Percentiles rank a stretch among this genome's conserved stretches.
phyloP scores from a whole-genome alignment of 2,113 vertebrate species.

The Cromileptes altivelis region DNA sequence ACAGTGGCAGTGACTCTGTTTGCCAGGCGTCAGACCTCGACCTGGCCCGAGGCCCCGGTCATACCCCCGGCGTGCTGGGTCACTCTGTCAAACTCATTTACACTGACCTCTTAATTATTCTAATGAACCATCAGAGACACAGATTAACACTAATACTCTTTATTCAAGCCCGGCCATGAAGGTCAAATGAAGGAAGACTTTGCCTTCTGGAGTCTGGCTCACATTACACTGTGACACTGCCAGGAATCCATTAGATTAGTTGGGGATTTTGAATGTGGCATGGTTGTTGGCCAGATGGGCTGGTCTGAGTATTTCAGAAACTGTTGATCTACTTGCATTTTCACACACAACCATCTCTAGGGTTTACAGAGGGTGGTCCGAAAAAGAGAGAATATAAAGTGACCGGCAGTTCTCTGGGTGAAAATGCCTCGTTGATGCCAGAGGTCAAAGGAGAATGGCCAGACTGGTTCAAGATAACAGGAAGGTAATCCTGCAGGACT shows the following conservation, averaged over 20 bases:
- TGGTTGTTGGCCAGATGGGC: no score
- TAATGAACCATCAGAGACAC: slow-evolving; percentile 57
- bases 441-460: no score
- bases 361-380: no score
- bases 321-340: no score
- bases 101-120: slow-evolving; percentile 62
- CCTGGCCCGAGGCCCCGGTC: slow-evolving; percentile 38
- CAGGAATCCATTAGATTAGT: slow-evolving; percentile 55
- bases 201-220: slow-evolving; percentile 28
- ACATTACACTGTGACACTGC: neutral
- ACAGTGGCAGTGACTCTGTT: slow-evolving; percentile 46
- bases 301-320: no score
- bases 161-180: slow-evolving; percentile 42
- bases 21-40: slow-evolving; percentile 2
- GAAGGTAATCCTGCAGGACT: no score
- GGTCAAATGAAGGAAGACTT: slow-evolving; percentile 47
- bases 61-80: slow-evolving; percentile 13
- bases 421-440: no score
- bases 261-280: neutral
- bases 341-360: no score
- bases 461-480: no score
- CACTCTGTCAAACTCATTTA: slow-evolving; percentile 59
- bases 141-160: slow-evolving; percentile 48
- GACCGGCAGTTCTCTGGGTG: no score
- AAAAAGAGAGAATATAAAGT: no score